phyloP scores from a whole-genome alignment of 2,797 vertebrate genomes.

The Taeniopygia guttata region DNA sequence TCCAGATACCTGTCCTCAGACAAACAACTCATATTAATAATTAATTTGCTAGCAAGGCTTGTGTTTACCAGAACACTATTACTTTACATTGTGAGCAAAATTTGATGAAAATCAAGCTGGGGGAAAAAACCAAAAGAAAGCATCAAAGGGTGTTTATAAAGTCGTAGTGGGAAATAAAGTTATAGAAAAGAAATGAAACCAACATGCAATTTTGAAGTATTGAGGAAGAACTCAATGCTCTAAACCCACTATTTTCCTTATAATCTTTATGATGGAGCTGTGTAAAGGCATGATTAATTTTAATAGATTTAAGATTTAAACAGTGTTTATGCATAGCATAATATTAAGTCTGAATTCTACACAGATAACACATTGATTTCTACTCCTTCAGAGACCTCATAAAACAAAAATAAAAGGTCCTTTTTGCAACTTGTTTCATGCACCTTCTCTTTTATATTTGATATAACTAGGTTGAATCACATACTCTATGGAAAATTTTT shows the following conservation, averaged over 20 bases:
- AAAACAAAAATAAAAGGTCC: constrained; percentile 16
- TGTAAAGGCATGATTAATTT: background rate
- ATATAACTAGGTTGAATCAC: background rate
- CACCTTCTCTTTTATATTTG: background rate
- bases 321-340: background rate
- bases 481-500: background rate
- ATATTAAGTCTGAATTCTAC: background rate
- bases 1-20: background rate
- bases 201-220: background rate
- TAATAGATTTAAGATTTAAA: background rate
- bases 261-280: background rate
- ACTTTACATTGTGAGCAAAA: background rate
- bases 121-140: background rate
- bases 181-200: background rate
- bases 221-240: background rate
- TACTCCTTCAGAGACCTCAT: constrained; percentile 4
- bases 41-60: background rate
- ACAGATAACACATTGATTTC: constrained; percentile 40
- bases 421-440: background rate
- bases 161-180: background rate
- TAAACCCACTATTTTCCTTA: background rate
- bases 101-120: background rate
- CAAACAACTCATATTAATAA: background rate
- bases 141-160: background rate
- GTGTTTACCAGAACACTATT: background rate